A percentile compares a stretch with the other conserved stretches of the same genome.
Evolutionary conservation across 2,888 invertebrate genomes (phyloP).

Genomic region (Caenorhabditis sp.): DNA sequence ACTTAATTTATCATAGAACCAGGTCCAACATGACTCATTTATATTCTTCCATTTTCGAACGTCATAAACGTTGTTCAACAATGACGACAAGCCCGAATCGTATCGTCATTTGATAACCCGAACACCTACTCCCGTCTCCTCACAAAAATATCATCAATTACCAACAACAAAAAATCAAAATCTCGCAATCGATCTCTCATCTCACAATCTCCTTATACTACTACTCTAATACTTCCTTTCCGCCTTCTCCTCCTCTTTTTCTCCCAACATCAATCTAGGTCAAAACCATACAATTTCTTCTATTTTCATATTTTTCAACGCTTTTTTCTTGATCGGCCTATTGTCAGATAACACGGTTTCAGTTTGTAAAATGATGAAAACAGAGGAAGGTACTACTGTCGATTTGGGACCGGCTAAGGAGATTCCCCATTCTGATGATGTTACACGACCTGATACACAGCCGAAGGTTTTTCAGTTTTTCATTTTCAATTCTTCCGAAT

Average conservation of each 20-base stretch:
- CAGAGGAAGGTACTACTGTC: slow-evolving; percentile 40
- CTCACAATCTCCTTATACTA: neutral
- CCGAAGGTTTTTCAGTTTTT: slow-evolving; percentile 13
- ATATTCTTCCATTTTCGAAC: neutral
- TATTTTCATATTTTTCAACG: neutral
- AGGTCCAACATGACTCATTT: too few relatives aligned
- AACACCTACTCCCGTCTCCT: neutral
- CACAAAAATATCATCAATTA: neutral
- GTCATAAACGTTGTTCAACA: neutral
- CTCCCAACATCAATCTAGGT: neutral
- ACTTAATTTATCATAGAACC: too few relatives aligned
- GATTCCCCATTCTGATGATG: slow-evolving; percentile 29
- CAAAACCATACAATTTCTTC: slow-evolving; percentile 2
- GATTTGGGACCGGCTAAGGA: slow-evolving; percentile 50
- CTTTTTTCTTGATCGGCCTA: neutral
- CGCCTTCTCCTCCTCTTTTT: neutral
- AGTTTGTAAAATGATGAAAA: slow-evolving; percentile 20
- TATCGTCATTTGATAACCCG: neutral
- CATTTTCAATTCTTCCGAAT: neutral
- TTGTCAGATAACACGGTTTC: neutral
- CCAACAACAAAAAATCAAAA: slow-evolving; percentile 4
- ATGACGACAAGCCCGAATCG: neutral
- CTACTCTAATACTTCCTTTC: neutral
- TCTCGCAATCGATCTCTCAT: slow-evolving; percentile 7
- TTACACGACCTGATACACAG: slow-evolving; percentile 19